Conservation (phyloP, 2,797 vertebrate species). For the Pseudomugil gertrudae region DNA sequence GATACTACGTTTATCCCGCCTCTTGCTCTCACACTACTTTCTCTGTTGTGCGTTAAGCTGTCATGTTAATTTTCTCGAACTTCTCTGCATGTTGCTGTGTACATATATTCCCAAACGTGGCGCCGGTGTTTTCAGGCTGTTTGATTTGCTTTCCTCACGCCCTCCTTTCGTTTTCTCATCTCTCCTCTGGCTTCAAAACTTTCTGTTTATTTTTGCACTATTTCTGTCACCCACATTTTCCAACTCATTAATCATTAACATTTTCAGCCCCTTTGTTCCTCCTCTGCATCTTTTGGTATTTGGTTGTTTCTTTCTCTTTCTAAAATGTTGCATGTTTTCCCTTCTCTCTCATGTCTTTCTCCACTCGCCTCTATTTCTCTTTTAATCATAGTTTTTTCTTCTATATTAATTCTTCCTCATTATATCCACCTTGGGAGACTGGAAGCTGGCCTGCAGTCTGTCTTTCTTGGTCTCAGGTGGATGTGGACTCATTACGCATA, state of each 20-base stretch:
- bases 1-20: not conserved
- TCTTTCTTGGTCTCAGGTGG: conserved; percentile 44
- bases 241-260: conserved; percentile 62
- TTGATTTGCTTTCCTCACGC: conserved; percentile 48
- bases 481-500: conserved; percentile 52
- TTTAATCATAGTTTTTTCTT: conserved; percentile 43
- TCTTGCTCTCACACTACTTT: not conserved
- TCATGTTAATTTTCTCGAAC: conserved; percentile 28
- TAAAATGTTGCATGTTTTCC: conserved; percentile 11
- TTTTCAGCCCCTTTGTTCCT: conserved; percentile 40
- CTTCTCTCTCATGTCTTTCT: conserved; percentile 16
- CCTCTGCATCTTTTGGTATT: conserved; percentile 35
- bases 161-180: conserved; percentile 40
- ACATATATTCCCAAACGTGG: conserved; percentile 42
- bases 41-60: conserved; percentile 15
- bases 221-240: conserved; percentile 43
- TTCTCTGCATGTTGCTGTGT: conserved; percentile 13
- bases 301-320: conserved; percentile 12
- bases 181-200: conserved; percentile 47
- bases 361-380: conserved; percentile 8
- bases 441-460: conserved; percentile 47
- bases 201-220: conserved; percentile 50
- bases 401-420: conserved; percentile 59
- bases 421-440: conserved; percentile 60
- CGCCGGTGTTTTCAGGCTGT: conserved; percentile 58